A percentile compares a stretch with the other conserved stretches of the same genome.
phyloP scores from a whole-genome alignment of 1,140 invertebrate genomes.

The Drosophila bocqueti region DNA sequence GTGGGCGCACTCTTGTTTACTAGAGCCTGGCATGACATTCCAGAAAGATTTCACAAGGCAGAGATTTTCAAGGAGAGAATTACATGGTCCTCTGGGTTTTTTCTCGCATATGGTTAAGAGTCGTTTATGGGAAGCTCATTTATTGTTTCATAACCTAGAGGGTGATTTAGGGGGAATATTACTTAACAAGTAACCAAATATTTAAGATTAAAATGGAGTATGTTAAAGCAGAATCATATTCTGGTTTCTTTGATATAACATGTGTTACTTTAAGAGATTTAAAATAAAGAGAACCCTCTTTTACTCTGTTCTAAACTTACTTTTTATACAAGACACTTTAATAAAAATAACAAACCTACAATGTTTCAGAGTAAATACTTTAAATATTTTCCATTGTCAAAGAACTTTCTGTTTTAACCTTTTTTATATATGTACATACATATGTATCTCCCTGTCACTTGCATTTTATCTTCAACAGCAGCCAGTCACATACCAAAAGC shows the following conservation, averaged over 20 bases:
- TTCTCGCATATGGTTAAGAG: constrained; percentile 43
- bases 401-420: neutral
- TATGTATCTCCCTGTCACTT: neutral
- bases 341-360: no score
- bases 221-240: neutral
- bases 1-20: constrained; percentile 30
- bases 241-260: neutral
- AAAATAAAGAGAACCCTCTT: neutral
- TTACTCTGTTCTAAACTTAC: no score
- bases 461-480: constrained; percentile 55
- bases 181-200: neutral
- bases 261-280: neutral
- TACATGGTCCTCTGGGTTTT: constrained; percentile 1
- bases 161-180: neutral
- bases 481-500: constrained; percentile 41
- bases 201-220: neutral
- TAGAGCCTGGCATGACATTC: constrained; percentile 30
- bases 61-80: constrained; percentile 32
- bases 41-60: constrained; percentile 29
- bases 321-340: no score
- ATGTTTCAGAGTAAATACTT: neutral
- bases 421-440: neutral
- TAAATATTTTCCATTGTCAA: neutral
- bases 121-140: constrained; percentile 23
- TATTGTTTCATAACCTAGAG: constrained; percentile 10